phyloP scores from a whole-genome alignment of 1,140 invertebrate genomes.

The Leptinotarsa defecta region DNA sequence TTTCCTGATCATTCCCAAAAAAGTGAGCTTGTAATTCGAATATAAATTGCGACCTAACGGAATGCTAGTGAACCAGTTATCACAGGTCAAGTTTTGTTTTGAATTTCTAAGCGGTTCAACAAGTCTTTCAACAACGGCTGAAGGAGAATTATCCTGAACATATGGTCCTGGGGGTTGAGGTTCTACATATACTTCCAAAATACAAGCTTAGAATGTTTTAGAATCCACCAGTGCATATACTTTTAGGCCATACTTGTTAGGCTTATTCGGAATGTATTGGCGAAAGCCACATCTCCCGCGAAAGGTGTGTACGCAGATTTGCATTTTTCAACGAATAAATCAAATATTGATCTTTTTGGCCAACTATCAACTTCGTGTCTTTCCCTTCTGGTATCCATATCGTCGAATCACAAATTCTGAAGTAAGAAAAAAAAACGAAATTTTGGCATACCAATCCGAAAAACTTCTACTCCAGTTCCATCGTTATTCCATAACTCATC shows the following conservation, averaged over 20 bases:
- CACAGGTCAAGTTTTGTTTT: conserved; percentile 9
- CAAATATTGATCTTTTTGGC: background rate
- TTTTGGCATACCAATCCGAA: background rate
- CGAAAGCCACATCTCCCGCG: no score
- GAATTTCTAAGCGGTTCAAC: conserved; percentile 30
- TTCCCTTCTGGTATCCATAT: background rate
- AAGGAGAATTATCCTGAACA: no score
- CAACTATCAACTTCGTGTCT: no score
- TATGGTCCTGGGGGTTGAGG: no score
- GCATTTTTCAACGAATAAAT: conserved; percentile 1
- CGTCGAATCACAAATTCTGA: background rate
- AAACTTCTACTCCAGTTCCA: no score
- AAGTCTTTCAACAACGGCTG: conserved; percentile 25
- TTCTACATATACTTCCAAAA: no score
- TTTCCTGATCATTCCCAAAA: background rate
- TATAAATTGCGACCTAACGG: background rate
- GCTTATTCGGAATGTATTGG: background rate
- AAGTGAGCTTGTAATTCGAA: no score
- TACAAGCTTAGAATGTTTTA: conserved; percentile 31
- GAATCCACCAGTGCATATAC: background rate
- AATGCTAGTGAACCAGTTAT: background rate
- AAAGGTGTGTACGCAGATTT: background rate
- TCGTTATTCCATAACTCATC: no score
- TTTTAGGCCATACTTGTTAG: conserved; percentile 15
- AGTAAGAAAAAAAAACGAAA: background rate